Base-by-base conservation (phyloP, 2,113 vertebrate species). In the Triplophysa dalaica region DNA sequence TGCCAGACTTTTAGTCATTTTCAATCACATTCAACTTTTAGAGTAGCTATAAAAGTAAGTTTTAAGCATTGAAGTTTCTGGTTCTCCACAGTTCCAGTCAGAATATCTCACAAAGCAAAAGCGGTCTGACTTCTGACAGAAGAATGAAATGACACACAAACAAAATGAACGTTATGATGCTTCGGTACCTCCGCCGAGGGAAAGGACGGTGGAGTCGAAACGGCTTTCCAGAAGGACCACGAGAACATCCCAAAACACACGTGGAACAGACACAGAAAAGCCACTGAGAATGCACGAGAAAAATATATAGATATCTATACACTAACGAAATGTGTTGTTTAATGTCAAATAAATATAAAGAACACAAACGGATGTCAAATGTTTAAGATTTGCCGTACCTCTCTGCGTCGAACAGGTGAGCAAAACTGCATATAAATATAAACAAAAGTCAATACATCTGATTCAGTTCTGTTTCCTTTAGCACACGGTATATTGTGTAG, bases 191-290 rank as follows among this genome's bases (percentile, higher is more conserved):
- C 93, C 87, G 93, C 91, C 76, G 88, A 93, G 73, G 94, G 94
- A 83, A 89, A 90, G 52, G 91, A 87, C 0, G 94, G 92, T 21
- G 91, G 90, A 74, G 94, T 95, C 78, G 94, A 95, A 86, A 95
- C 88, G 79, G 94, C 92, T 85, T 94, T 95, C 94, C 94, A 95
- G 0, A 94, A 95, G 0, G 94, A 92, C 94, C 94, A 95, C 75
- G 91, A 85, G 84, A 95, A 94, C 86, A 95, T 92, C 72, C 93
- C 89, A 87, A 95, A 94, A 85, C 94, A 91, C 81, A 93, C 85
- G 78, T 95, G 94, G 88, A 94, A 95, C 84, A 94, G 70, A 75
- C 87, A 81, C 83, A 95, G 92, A 90, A 95, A 94, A 86, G 86
- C 85, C 87, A 91, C 94, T 95, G 88, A 1, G 41, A 61, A 14